These are phyloP conservation scores for Drosophila dunni DNA, from an alignment of 1,140 invertebrate species.

Conservation along the genomic window DNA sequence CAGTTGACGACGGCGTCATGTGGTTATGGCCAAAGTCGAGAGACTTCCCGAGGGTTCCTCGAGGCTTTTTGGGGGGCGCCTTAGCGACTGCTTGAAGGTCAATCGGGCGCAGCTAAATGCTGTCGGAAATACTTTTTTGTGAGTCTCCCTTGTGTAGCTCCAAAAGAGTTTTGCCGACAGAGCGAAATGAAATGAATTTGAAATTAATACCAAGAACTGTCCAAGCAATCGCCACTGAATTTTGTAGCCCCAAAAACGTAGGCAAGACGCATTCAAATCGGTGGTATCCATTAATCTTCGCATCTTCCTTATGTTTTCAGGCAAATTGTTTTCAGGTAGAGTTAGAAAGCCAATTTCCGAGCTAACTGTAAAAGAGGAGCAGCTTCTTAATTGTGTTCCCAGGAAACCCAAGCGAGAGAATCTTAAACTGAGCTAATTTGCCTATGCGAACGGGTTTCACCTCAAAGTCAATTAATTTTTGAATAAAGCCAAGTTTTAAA, in stretches of 20 bases:
- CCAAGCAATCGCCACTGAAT: slow-evolving; percentile 81
- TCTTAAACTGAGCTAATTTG: slow-evolving; percentile 67
- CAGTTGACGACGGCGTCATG: slow-evolving; percentile 68
- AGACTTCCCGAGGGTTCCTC: slow-evolving; percentile 10
- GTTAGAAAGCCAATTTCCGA: slow-evolving; percentile 15
- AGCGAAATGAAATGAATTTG: slow-evolving; percentile 76
- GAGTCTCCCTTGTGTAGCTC: not conserved
- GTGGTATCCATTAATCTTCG: slow-evolving; percentile 70
- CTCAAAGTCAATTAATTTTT: slow-evolving; percentile 78
- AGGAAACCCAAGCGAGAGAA: slow-evolving; percentile 54
- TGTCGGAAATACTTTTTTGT: slow-evolving; percentile 30
- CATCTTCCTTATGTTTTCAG: slow-evolving; percentile 8
- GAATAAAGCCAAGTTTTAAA: slow-evolving; percentile 4
- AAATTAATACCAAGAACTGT: slow-evolving; percentile 82
- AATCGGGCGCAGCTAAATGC: slow-evolving; percentile 50
- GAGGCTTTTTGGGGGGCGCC: slow-evolving; percentile 3
- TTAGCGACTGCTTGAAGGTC: slow-evolving; percentile 60
- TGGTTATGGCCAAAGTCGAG: slow-evolving; percentile 36
- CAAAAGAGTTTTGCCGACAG: slow-evolving; percentile 50
- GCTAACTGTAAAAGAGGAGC: slow-evolving; percentile 30
- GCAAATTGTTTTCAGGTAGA: slow-evolving; percentile 63
- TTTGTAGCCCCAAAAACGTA: slow-evolving; percentile 12
- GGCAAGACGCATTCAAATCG: not conserved
- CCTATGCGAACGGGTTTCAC: slow-evolving; percentile 59
- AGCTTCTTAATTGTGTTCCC: slow-evolving; percentile 71